phyloP scores from a whole-genome alignment of 1,140 invertebrate genomes.

The Proales similis region DNA sequence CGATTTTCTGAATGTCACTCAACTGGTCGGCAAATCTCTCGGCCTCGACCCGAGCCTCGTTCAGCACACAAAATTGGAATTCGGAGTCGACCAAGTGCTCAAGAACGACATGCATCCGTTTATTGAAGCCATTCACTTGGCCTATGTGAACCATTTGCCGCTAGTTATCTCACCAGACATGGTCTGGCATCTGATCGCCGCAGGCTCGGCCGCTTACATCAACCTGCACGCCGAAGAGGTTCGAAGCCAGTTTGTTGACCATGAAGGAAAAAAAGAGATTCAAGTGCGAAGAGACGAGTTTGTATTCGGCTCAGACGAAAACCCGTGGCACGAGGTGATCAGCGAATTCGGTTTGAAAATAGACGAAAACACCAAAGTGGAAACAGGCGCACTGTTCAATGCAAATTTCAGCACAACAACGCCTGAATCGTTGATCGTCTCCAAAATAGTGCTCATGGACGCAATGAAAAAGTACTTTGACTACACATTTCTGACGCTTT shows the following conservation, averaged over 20 bases:
- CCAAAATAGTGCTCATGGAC: conserved; percentile 14
- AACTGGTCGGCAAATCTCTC: background rate
- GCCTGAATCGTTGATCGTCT: background rate
- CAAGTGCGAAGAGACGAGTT: conserved; percentile 12
- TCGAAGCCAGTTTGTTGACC: conserved; percentile 10
- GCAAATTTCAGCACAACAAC: conserved; percentile 29
- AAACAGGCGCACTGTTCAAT: background rate
- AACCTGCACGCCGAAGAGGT: conserved; percentile 18
- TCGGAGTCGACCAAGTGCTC: background rate
- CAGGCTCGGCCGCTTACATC: conserved; percentile 4
- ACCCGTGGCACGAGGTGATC: conserved; percentile 8
- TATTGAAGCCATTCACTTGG: conserved; percentile 12
- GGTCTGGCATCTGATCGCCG: conserved; percentile 19
- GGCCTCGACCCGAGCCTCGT: conserved; percentile 1
- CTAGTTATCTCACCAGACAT: conserved; percentile 23
- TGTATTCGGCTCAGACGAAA: conserved; percentile 7
- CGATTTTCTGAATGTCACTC: background rate
- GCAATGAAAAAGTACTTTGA: conserved; percentile 22
- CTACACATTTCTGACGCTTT: conserved; percentile 12
- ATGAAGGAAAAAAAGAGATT: conserved; percentile 27
- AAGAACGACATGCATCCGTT: conserved; percentile 17
- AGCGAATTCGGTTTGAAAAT: conserved; percentile 13
- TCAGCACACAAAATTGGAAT: conserved; percentile 14
- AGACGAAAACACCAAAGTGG: background rate
- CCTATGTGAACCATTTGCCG: conserved; percentile 21